Base-by-base conservation (phyloP, 1,140 invertebrate species). In the Leucophenga varia region DNA sequence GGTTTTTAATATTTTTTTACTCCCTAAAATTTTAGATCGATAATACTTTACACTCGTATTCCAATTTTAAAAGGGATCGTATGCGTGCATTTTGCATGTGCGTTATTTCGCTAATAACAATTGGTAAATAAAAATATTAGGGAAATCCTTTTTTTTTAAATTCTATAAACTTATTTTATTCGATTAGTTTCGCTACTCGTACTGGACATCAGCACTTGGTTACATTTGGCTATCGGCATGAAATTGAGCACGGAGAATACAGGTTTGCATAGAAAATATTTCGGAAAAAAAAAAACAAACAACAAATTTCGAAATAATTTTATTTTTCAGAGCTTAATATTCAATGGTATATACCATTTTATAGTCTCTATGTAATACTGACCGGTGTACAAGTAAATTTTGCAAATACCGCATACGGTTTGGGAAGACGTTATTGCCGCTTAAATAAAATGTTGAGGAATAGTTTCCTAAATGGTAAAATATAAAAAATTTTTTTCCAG, bases 321-420 rank as follows among this genome's bases (percentile, higher is more conserved):
- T 25, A 8, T 45, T 45, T 37, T 34, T 1, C 16, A 73, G 70
- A 72, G 30, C 43, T 64, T 10, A 74, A 73, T 39, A 53, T 74
- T 0, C 63, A 72, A 16, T 72, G 68, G 68, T 74, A 74, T 30
- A 68, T 74, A 41, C 72, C 72, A 18, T 74, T 74, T 31, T 74
- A 74, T 42, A 48, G 60, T 7, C 54, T 74, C 0, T 74, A 74
- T 37, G 64, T 68, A 3, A 57, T 74, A 46, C 41, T 74, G 13
- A 72, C 65, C 8, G 72, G 54, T 1, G 41, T 74, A 8, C 72
- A 74, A n/a, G 43, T 74, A 0, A 57, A 63, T 14, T 71, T 74
- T 32, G 69, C 72, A 0, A 70, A 74, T 30, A 69, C 72, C 0
- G 61, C 69, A 3, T 65, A 72, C 8, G 69, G 72, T 4, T 22